Conservation (phyloP, 2,113 vertebrate genomes). For the Catagonus wagneri region DNA sequence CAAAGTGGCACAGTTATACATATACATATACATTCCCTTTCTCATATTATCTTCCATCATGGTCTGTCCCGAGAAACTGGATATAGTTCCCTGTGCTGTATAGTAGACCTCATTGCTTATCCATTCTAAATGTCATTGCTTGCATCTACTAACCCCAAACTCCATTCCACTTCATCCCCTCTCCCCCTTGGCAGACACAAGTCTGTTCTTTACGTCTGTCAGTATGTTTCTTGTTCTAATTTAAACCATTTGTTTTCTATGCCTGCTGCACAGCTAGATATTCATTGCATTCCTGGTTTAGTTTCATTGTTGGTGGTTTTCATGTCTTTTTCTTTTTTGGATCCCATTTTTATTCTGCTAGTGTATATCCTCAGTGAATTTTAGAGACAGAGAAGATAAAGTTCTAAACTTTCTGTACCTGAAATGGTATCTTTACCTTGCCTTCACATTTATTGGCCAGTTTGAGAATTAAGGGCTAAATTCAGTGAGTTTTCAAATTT, state of each 20-base stretch:
- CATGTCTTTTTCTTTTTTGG: neutral
- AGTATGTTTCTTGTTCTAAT: neutral
- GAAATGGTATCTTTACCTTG: neutral
- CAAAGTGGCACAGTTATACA: no score
- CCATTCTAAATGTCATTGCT: no score
- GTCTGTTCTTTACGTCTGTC: no score
- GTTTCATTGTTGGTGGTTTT: neutral
- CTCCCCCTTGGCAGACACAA: no score
- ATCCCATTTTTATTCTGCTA: neutral
- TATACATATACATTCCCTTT: no score
- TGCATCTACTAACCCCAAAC: no score
- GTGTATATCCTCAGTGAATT: conserved; percentile 11
- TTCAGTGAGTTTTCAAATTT: neutral
- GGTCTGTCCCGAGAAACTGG: no score
- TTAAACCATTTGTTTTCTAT: neutral
- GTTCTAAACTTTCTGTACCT: neutral
- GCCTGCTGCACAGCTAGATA: neutral
- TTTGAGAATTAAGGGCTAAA: conserved; percentile 26
- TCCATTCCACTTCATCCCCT: no score
- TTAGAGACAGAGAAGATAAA: neutral
- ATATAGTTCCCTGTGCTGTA: no score
- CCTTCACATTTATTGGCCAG: neutral
- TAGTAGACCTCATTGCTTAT: no score
- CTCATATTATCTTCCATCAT: no score
- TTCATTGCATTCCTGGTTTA: neutral